Evolutionary conservation across 2,797 vertebrate genomes (phyloP).

Genomic region (Falco novaeseelandiae): DNA sequence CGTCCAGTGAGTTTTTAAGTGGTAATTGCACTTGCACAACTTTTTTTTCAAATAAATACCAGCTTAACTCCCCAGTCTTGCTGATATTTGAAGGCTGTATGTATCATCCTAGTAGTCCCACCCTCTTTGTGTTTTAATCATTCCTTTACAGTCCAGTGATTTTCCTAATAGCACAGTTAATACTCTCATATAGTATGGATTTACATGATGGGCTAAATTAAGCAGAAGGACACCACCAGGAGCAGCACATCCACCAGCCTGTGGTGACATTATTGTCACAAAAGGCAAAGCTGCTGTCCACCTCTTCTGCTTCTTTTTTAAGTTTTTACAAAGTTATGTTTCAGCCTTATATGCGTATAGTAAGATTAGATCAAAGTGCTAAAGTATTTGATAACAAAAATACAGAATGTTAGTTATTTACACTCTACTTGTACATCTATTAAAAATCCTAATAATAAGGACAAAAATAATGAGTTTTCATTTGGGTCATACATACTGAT

Average conservation of each 20-base stretch:
- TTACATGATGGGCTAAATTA: constrained; percentile 38
- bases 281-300: background rate
- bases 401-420: background rate
- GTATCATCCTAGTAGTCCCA: background rate
- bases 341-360: background rate
- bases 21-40: background rate
- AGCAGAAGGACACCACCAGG: background rate
- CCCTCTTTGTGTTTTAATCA: background rate
- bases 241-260: background rate
- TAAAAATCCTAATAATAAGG: background rate
- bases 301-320: background rate
- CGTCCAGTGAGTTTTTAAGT: background rate
- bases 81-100: background rate
- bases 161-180: constrained; percentile 18
- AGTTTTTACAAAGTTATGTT: background rate
- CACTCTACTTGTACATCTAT: background rate
- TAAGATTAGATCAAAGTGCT: background rate
- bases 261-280: background rate
- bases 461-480: background rate
- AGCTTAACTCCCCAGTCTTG: background rate
- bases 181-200: background rate
- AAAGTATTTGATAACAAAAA: background rate
- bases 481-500: background rate
- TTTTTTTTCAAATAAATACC: background rate
- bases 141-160: constrained; percentile 13